Percentiles rank a stretch among this genome's conserved stretches.
phyloP scores from a whole-genome alignment of 2,797 vertebrate species.

The Tauraco hartlaubi region DNA sequence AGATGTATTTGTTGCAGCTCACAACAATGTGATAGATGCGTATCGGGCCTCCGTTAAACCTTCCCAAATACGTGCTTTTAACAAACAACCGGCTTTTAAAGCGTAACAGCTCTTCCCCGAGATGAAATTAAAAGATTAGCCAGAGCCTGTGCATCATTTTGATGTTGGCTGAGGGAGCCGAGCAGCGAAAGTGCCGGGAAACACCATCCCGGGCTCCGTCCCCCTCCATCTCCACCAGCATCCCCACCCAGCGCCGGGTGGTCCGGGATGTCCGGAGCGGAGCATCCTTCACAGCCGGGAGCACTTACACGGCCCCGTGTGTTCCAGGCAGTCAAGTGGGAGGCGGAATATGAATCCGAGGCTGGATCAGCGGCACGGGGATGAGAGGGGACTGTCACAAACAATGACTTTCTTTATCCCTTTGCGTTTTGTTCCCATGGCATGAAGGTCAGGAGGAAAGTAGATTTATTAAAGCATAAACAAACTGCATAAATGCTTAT shows the following conservation, averaged over 20 bases:
- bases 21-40: not conserved
- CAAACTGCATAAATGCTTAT: slow-evolving; percentile 83
- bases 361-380: not conserved
- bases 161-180: not conserved
- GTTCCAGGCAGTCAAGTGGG: not conserved
- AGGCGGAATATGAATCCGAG: not conserved
- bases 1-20: not conserved
- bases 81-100: not conserved
- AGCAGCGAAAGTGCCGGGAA: not conserved
- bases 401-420: slow-evolving; percentile 85
- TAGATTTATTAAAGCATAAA: slow-evolving; percentile 77
- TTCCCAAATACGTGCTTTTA: not conserved
- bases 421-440: slow-evolving; percentile 79
- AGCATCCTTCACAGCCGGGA: not conserved
- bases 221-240: not conserved
- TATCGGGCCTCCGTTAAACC: not conserved
- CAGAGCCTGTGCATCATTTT: accelerated
- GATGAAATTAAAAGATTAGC: not conserved
- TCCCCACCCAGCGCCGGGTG: not conserved
- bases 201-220: accelerated
- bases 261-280: not conserved
- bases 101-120: not conserved
- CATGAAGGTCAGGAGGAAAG: slow-evolving; percentile 83
- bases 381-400: slow-evolving; percentile 49
- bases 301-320: accelerated